These are phyloP conservation scores for Odontomyia ornata DNA, from an alignment of 2,888 invertebrate species.

Conservation along the genomic window DNA sequence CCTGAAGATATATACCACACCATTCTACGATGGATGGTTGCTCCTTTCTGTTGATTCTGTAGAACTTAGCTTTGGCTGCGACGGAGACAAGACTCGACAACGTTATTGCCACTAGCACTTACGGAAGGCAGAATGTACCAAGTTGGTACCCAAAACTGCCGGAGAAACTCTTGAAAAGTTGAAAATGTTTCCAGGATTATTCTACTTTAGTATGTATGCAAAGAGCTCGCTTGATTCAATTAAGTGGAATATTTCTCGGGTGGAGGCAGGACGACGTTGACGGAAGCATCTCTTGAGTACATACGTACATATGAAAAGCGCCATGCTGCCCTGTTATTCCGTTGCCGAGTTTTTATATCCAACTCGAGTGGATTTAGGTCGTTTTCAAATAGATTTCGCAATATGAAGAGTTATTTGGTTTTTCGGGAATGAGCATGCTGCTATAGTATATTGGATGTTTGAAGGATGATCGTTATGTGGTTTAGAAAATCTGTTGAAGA, in stretches of 20 bases:
- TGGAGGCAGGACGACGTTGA: not conserved
- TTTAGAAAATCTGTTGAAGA: not conserved
- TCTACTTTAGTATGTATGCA: constrained; percentile 26
- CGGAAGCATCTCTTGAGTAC: constrained; percentile 26
- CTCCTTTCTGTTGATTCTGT: not conserved
- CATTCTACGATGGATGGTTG: not conserved
- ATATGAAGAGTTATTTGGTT: constrained; percentile 34
- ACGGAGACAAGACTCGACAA: not conserved
- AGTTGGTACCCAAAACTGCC: not conserved
- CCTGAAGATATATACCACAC: not conserved
- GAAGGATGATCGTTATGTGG: not conserved
- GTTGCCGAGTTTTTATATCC: constrained; percentile 25
- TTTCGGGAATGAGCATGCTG: not conserved
- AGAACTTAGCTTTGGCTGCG: not conserved
- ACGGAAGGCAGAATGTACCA: constrained; percentile 14
- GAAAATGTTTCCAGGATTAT: constrained; percentile 37
- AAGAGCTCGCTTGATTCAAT: constrained; percentile 38
- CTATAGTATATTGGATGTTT: not conserved
- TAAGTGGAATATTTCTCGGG: constrained; percentile 35
- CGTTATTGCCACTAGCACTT: constrained; percentile 12
- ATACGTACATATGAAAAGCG: constrained; percentile 25
- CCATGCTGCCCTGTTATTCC: constrained; percentile 21
- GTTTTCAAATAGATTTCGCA: constrained; percentile 19
- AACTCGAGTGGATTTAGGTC: constrained; percentile 26
- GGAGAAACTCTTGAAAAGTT: constrained; percentile 31